Evolutionary conservation across 2,113 vertebrate genomes (phyloP).

Genomic region (Orycteropus afer): DNA sequence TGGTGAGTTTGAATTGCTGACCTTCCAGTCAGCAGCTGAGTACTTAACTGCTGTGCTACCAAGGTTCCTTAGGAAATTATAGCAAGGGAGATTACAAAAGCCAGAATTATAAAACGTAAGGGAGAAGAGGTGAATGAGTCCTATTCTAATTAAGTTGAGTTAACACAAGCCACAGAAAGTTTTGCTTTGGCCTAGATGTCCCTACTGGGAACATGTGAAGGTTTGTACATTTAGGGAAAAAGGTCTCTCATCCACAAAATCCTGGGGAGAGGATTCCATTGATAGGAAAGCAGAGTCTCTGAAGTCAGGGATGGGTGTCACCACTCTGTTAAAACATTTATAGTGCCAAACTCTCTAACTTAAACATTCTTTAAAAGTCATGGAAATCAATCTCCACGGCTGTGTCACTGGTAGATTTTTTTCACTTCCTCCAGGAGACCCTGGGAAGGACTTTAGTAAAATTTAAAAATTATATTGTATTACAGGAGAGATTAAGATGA

Average conservation of each 20-base stretch:
- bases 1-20: background rate
- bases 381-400: background rate
- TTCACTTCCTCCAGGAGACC: background rate
- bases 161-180: background rate
- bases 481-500: slow-evolving; percentile 60
- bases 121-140: background rate
- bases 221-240: background rate
- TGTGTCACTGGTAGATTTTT: background rate
- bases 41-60: background rate
- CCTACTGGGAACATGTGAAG: background rate
- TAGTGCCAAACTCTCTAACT: background rate
- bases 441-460: background rate
- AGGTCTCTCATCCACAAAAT: background rate
- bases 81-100: background rate
- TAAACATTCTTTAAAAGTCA: background rate
- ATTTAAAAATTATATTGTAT: slow-evolving; percentile 57
- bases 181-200: background rate
- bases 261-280: background rate
- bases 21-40: background rate
- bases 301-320: background rate
- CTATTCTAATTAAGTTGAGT: background rate
- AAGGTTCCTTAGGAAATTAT: background rate
- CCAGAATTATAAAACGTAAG: background rate
- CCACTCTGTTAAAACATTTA: background rate
- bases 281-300: background rate